Percentiles rank a stretch among this genome's conserved stretches.
These are phyloP conservation scores for Drosophila meridionalis DNA, from an alignment of 2,888 invertebrate genomes.

Conservation along the genomic window DNA sequence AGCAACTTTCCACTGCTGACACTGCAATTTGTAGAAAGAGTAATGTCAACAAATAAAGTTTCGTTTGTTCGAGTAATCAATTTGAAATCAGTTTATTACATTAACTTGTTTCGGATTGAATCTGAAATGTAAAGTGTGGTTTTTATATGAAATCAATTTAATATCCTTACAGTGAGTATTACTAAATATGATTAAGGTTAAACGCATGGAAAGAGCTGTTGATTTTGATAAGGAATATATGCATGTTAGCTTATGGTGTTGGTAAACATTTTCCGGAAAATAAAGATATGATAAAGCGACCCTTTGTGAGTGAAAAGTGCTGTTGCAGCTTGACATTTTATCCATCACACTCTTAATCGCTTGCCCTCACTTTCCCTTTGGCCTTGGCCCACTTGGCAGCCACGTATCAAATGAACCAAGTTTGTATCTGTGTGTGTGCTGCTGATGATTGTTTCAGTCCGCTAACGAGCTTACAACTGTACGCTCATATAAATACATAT, in stretches of 20 bases:
- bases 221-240: background rate
- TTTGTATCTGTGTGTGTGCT: background rate
- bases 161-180: background rate
- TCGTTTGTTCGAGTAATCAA: background rate
- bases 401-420: background rate
- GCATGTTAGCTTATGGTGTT: background rate
- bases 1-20: background rate
- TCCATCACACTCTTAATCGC: constrained; percentile 21
- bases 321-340: constrained; percentile 35
- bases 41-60: background rate
- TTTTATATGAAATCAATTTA: background rate
- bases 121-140: background rate
- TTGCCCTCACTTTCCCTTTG: constrained; percentile 4
- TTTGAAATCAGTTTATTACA: background rate
- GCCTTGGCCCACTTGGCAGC: constrained; percentile 2
- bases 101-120: background rate
- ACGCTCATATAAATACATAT: constrained; percentile 3
- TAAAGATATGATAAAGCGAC: background rate
- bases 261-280: background rate
- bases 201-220: too few relatives aligned
- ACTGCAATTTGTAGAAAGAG: background rate
- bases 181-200: too few relatives aligned
- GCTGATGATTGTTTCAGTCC: constrained; percentile 9
- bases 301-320: constrained; percentile 31
- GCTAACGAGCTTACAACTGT: constrained; percentile 62